These are phyloP conservation scores for Ciconia nigra DNA, from an alignment of 2,797 vertebrate genomes.

Conservation along the genomic window DNA sequence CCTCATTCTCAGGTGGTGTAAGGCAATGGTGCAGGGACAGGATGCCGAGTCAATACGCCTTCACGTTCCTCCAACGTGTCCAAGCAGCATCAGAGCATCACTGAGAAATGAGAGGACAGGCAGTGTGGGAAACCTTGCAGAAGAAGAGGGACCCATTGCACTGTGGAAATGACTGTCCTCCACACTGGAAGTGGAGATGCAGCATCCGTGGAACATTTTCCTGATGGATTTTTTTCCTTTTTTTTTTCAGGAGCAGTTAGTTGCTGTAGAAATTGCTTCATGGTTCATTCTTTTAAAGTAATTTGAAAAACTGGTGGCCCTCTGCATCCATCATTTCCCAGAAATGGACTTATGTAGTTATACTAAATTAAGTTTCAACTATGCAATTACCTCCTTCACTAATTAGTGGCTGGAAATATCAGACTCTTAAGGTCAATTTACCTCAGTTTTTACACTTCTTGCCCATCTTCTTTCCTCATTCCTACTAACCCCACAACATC, in stretches of 20 bases:
- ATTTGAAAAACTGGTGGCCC: background rate
- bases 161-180: background rate
- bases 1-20: background rate
- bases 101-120: background rate
- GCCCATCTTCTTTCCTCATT: background rate
- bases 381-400: background rate
- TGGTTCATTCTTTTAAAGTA: background rate
- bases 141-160: background rate
- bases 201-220: background rate
- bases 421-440: background rate
- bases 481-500: background rate
- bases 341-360: background rate
- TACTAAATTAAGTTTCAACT: background rate
- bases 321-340: background rate
- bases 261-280: background rate
- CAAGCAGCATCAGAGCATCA: background rate
- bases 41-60: fast-evolving
- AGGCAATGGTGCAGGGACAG: background rate
- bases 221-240: no score
- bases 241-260: background rate
- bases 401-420: background rate
- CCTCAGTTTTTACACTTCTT: background rate
- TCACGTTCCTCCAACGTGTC: fast-evolving
- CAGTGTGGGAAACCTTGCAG: background rate
- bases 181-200: background rate